These are phyloP conservation scores for Oophaga pumilio DNA, from an alignment of 2,113 vertebrate species.

Conservation along the genomic window DNA sequence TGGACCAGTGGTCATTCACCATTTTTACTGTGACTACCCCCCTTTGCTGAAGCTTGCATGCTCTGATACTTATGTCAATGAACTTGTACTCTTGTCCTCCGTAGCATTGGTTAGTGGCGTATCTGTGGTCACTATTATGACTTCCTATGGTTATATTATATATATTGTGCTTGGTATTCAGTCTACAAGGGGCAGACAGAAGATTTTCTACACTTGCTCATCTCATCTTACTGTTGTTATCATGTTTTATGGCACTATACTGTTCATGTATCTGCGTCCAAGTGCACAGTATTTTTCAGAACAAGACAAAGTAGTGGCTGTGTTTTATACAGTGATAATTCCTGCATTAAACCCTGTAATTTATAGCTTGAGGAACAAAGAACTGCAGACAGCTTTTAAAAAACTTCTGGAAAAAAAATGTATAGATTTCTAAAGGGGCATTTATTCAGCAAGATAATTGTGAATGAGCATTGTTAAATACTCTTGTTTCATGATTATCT, in stretches of 20 bases:
- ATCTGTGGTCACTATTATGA: slow-evolving; percentile 27
- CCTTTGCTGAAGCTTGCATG: slow-evolving; percentile 44
- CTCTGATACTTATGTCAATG: slow-evolving; percentile 30
- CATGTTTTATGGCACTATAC: slow-evolving; percentile 42
- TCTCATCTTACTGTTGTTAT: slow-evolving; percentile 37
- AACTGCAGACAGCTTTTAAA: slow-evolving; percentile 13
- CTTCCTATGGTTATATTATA: slow-evolving; percentile 43
- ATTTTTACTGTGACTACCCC: slow-evolving; percentile 47
- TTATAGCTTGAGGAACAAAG: slow-evolving; percentile 42
- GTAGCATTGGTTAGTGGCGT: neutral
- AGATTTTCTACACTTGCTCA: slow-evolving; percentile 37
- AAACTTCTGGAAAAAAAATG: neutral
- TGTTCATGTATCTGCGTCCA: slow-evolving; percentile 46
- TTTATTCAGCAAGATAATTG: too few relatives aligned
- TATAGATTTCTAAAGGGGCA: neutral
- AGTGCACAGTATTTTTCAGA: slow-evolving; percentile 9
- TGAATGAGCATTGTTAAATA: too few relatives aligned
- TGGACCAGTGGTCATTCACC: neutral
- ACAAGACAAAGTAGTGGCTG: slow-evolving; percentile 43
- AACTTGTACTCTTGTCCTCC: slow-evolving; percentile 19
- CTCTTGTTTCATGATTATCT: too few relatives aligned
- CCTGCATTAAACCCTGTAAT: slow-evolving; percentile 42
- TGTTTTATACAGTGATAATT: slow-evolving; percentile 45
- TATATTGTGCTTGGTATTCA: slow-evolving; percentile 3
- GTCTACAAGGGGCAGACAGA: slow-evolving; percentile 4